Conservation (phyloP, 2,113 vertebrate genomes). For the Corynorhinus townsendii region DNA sequence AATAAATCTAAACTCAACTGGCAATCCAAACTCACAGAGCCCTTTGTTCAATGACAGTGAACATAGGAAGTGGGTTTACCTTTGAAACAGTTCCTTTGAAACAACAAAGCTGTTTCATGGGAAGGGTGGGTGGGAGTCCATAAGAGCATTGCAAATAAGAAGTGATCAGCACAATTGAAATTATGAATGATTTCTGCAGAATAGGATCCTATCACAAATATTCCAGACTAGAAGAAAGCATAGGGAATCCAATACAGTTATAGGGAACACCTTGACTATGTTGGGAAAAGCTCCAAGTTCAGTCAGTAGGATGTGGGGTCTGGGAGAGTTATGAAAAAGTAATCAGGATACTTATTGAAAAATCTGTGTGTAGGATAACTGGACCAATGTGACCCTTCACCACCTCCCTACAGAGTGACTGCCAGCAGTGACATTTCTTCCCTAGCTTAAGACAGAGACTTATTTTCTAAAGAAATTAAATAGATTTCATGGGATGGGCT, state of each 20-base stretch:
- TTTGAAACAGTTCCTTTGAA: neutral
- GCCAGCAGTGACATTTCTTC: neutral
- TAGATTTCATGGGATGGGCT: neutral
- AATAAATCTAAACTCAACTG: neutral
- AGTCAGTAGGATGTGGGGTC: neutral
- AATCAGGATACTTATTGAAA: neutral
- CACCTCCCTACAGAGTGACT: neutral
- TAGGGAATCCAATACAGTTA: neutral
- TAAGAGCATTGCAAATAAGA: neutral
- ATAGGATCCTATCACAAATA: neutral
- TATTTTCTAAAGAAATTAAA: neutral
- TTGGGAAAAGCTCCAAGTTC: neutral
- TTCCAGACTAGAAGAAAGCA: neutral
- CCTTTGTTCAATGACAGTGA: neutral
- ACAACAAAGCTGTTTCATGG: neutral
- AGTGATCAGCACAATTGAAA: neutral
- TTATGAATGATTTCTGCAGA: neutral
- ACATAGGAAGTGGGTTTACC: neutral
- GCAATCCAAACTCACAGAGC: neutral
- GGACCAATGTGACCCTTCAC: neutral
- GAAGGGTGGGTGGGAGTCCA: neutral
- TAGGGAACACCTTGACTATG: neutral
- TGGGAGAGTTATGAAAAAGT: neutral
- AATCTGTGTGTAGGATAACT: neutral
- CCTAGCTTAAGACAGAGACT: neutral